Evolutionary conservation across 1,140 invertebrate genomes (phyloP), one percentile per base, ranked within the genome.

Genomic region (Rhopalosiphum padi): DNA sequence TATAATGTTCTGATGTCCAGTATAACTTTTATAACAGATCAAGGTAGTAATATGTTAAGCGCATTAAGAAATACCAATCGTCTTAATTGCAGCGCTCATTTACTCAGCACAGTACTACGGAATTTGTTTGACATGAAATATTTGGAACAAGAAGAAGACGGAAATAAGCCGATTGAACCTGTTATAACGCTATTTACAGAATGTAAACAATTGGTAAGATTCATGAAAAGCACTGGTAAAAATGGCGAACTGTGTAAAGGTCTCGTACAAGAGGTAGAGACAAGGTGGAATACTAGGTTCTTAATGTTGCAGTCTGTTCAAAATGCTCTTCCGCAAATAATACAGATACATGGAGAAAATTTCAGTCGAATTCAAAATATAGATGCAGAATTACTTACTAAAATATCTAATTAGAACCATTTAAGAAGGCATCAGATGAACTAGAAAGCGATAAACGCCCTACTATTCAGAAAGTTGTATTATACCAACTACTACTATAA

Each of bases 401-500:
- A 83, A 83, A 83, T 83, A 3, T 41, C n/a, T 83, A 18, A 21
- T 83, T 83, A 83, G 77, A 83, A 83, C 77, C 35, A 37, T 83
- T 83, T 83, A 83, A 48, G 30, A 48, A 43, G 23, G 85, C 43
- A 48, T 87, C 85, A 30, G 85, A 87, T 87, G 85, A 87, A 43
- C 85, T 87, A 7, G 85, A 87, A 4, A 22, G 41, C 8, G 43
- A 87, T 48, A 87, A 87, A 48, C 25, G 25, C 85, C 23, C 46
- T 87, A 87, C 85, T 87, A 87, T 87, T 87, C 85, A 87, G 23
- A 87, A 87, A 87, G 46, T 87, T 25, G 30, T 87, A 23, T 46
- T 87, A 48, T n/a, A 87, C 15, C 7, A 87, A 87, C 37, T 25
- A 46, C 23, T 30, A 30, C 0, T 46, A 30, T 48, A 87, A 86